These are phyloP conservation scores for Hyles lineata DNA, from an alignment of 2,888 invertebrate genomes.

Conservation along the genomic window DNA sequence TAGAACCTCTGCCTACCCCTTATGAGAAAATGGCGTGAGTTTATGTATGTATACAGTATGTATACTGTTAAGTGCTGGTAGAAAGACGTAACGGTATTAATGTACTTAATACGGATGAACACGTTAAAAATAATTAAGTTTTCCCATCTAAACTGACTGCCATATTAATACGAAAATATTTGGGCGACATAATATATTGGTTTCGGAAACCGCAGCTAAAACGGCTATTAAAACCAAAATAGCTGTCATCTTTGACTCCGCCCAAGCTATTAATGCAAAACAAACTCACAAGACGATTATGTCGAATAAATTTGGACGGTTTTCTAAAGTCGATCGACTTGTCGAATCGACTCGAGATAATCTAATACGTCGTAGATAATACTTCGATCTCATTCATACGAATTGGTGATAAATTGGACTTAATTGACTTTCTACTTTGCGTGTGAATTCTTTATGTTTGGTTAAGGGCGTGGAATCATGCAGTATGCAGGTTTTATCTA, in stretches of 20 bases:
- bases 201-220: slow-evolving; percentile 22
- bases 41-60: too few relatives aligned
- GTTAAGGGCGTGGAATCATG: not conserved
- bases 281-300: slow-evolving; percentile 7
- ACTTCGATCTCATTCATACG: slow-evolving; percentile 17
- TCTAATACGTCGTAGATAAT: slow-evolving; percentile 7
- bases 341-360: not conserved
- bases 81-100: not conserved
- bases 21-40: too few relatives aligned
- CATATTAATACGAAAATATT: slow-evolving; percentile 6
- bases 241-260: slow-evolving; percentile 13
- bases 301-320: not conserved
- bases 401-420: slow-evolving; percentile 23
- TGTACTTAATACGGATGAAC: not conserved
- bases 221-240: not conserved
- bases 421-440: slow-evolving; percentile 30
- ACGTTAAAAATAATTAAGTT: slow-evolving; percentile 21
- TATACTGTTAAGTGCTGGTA: too few relatives aligned
- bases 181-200: slow-evolving; percentile 13
- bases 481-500: not conserved
- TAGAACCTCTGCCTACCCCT: too few relatives aligned
- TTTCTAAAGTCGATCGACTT: slow-evolving; percentile 8
- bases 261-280: slow-evolving; percentile 24
- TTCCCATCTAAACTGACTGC: not conserved
- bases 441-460: slow-evolving; percentile 19